Conservation (phyloP, 2,888 invertebrate species). For the Tromatobia lineatoria region DNA sequence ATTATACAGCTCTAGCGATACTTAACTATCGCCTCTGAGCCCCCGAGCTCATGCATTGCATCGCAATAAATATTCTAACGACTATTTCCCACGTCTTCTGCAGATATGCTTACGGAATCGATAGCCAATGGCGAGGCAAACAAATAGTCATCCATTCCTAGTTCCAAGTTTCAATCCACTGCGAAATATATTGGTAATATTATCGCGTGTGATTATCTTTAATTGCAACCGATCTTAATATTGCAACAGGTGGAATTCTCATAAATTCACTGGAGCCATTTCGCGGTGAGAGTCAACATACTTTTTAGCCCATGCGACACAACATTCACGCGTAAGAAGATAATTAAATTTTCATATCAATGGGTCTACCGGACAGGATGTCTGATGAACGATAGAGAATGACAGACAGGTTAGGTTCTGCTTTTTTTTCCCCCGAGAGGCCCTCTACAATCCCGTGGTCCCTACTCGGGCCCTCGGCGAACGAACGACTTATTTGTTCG, state of each 20-base stretch:
- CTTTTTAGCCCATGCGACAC: constrained; percentile 13
- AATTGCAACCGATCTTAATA: background rate
- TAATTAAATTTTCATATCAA: constrained; percentile 63
- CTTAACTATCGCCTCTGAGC: constrained; percentile 34
- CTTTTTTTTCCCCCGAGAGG: constrained; percentile 21
- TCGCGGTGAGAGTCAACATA: constrained; percentile 50
- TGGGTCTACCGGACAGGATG: constrained; percentile 43
- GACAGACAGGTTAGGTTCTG: constrained; percentile 50
- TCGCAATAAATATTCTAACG: constrained; percentile 57
- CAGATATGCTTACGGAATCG: constrained; percentile 3
- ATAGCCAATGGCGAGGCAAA: background rate
- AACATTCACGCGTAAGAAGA: constrained; percentile 29
- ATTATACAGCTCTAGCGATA: constrained; percentile 64
- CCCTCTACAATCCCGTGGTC: constrained; percentile 18
- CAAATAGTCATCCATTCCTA: constrained; percentile 20
- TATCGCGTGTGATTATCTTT: background rate
- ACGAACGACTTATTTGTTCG: constrained; percentile 38
- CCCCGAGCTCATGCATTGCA: background rate
- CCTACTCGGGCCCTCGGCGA: constrained; percentile 9
- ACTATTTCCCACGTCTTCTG: constrained; percentile 65
- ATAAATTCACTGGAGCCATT: constrained; percentile 48
- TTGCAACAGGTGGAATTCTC: constrained; percentile 44
- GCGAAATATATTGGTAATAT: constrained; percentile 27
- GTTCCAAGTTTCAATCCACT: background rate
- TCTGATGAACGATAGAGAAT: constrained; percentile 35